Conservation (phyloP, 2,888 invertebrate genomes). For the Stomorhina lunata region DNA sequence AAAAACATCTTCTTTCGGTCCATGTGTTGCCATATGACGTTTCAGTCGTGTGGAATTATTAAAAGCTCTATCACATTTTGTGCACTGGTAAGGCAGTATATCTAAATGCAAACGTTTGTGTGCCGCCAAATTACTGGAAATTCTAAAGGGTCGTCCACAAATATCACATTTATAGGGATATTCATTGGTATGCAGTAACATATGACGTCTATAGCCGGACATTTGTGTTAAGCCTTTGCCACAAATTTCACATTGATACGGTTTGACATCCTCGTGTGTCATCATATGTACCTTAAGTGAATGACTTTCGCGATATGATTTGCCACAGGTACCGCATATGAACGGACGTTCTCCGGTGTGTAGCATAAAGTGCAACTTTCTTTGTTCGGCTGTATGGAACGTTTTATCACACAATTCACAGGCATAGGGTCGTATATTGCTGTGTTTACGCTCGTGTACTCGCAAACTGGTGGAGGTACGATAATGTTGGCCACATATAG, state of each 20-base stretch:
- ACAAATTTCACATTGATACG: slow-evolving; percentile 76
- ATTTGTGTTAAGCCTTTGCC: slow-evolving; percentile 79
- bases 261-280: slow-evolving; percentile 77
- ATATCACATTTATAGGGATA: slow-evolving; percentile 77
- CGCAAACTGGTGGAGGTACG: slow-evolving; percentile 70
- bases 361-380: slow-evolving; percentile 77
- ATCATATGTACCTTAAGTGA: slow-evolving; percentile 76
- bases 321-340: slow-evolving; percentile 75
- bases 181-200: slow-evolving; percentile 78
- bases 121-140: slow-evolving; percentile 78
- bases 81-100: slow-evolving; percentile 76
- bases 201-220: slow-evolving; percentile 79
- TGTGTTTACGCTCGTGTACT: slow-evolving; percentile 73
- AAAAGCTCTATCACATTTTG: slow-evolving; percentile 76
- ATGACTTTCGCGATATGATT: slow-evolving; percentile 77
- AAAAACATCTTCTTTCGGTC: slow-evolving; percentile 63
- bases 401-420: slow-evolving; percentile 77
- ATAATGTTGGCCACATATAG: slow-evolving; percentile 53
- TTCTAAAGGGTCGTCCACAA: slow-evolving; percentile 76
- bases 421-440: slow-evolving; percentile 75
- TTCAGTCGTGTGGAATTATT: slow-evolving; percentile 77
- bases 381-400: slow-evolving; percentile 78
- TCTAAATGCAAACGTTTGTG: slow-evolving; percentile 76
- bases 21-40: slow-evolving; percentile 72
- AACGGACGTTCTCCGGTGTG: slow-evolving; percentile 78